Evolutionary conservation across 1,140 invertebrate species (phyloP), one percentile per base, ranked within the genome.

Genomic region (Eurosta solidaginis): DNA sequence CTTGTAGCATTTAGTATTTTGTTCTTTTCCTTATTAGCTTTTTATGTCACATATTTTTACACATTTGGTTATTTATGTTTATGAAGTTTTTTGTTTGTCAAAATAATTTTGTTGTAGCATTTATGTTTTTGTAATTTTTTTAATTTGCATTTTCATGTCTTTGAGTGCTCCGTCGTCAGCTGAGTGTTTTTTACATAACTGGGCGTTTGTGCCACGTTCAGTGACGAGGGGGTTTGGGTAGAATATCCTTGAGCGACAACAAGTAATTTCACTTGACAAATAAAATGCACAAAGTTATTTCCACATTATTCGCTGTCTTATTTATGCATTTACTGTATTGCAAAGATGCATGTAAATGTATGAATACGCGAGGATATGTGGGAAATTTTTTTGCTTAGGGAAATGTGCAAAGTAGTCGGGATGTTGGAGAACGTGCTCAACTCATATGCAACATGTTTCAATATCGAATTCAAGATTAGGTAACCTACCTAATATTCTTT

Each of bases 181-280:
- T 68, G 27, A 79, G 78, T 74, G 77, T 52, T 54, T 59, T 77
- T 52, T 12, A 36, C 50, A 36, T 52, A 45, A 20, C 40, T 36
- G 36, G 10, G 36, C 76, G 40, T 44, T 3, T 74, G 52, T 78
- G 77, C 50, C 36, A 78, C 78, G 77, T 59, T 80, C 3, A 14
- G 6, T 0, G 54, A 6, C 27, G 54, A 12, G 17, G 54, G 9
- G 29, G n/a, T n/a, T n/a, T n/a, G 73, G 40, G 14, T 6, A 10
- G n/a, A n/a, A 68, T 80, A 54, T 81, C 83, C 84, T 80, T 80
- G 79, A 84, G 84, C 81, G 84, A 84, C 84, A 40, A 68, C 59
- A 85, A 81, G 82, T 85, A 79, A 85, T 85, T 84, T 85, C 82
- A 82, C 84, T 83, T 85, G 80, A 82, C 79, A 82, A 85, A 84